A percentile compares a stretch with the other conserved stretches of the same genome.
Evolutionary conservation across 2,888 invertebrate genomes (phyloP).

Genomic region (Perizoma affinitatum): DNA sequence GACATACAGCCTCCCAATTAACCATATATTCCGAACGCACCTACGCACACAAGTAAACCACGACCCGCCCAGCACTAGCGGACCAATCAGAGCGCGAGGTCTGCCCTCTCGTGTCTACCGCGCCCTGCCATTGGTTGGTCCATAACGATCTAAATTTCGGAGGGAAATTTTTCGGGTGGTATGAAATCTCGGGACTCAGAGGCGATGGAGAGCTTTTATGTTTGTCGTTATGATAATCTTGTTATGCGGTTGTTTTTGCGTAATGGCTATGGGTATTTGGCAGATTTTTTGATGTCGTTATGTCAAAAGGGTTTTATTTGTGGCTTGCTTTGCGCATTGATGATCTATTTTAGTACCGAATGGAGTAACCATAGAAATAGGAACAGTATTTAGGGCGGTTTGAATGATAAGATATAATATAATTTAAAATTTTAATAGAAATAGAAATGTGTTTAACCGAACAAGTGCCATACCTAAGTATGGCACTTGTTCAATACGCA

Average conservation of each 20-base stretch:
- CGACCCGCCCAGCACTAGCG: constrained; percentile 59
- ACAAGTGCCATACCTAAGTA: too few species aligned
- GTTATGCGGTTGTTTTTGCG: constrained; percentile 76
- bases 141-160: constrained; percentile 74
- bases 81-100: constrained; percentile 65
- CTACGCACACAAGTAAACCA: constrained; percentile 55
- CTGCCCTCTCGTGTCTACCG: constrained; percentile 64
- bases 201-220: constrained; percentile 42
- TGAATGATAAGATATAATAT: too few species aligned
- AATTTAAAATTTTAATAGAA: too few species aligned
- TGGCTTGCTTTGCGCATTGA: constrained; percentile 13
- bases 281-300: constrained; percentile 38
- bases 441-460: too few species aligned
- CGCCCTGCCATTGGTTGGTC: constrained; percentile 61
- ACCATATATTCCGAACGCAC: constrained; percentile 65
- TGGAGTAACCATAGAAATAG: too few species aligned
- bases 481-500: too few species aligned
- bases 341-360: too few species aligned
- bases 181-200: constrained; percentile 62
- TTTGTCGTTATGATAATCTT: constrained; percentile 71
- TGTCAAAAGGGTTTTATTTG: constrained; percentile 30
- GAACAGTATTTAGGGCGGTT: too few species aligned
- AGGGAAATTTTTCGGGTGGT: constrained; percentile 77
- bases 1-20: constrained; percentile 60
- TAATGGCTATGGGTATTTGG: constrained; percentile 60